Percentiles rank a stretch among this genome's conserved stretches.
phyloP scores from a whole-genome alignment of 2,797 vertebrate species.

The Sarcophilus harrisii region DNA sequence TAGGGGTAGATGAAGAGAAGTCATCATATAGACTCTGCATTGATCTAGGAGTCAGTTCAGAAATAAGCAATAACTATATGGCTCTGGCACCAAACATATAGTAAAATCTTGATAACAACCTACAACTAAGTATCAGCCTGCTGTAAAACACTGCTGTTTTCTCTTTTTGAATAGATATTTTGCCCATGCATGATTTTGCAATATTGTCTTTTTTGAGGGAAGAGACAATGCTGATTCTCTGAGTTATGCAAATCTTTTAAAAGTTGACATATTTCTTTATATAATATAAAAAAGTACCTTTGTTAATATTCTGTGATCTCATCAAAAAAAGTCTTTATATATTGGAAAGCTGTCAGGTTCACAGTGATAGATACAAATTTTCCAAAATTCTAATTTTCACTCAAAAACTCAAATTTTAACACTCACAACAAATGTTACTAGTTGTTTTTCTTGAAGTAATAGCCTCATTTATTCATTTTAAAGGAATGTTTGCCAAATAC shows the following conservation, averaged over 20 bases:
- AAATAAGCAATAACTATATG: background rate
- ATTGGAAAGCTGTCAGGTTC: background rate
- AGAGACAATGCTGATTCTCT: background rate
- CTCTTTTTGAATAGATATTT: background rate
- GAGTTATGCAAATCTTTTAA: background rate
- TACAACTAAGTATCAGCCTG: background rate
- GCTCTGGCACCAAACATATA: background rate
- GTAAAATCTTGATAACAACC: background rate
- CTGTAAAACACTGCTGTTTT: background rate
- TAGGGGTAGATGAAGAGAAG: background rate
- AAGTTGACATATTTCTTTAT: background rate
- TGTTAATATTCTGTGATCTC: background rate
- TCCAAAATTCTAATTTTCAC: background rate
- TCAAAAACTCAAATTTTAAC: background rate
- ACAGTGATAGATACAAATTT: background rate
- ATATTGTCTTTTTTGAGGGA: background rate
- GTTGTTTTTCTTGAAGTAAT: background rate
- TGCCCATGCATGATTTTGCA: background rate
- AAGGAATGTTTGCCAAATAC: background rate
- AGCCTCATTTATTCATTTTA: background rate
- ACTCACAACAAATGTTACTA: background rate
- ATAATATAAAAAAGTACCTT: background rate
- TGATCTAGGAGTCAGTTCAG: background rate
- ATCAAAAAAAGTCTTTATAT: background rate
- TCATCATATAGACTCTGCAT: background rate